Percentiles rank a stretch among this genome's conserved stretches.
phyloP scores from a whole-genome alignment of 2,113 vertebrate genomes.

The Cephalopterus ornatus region DNA sequence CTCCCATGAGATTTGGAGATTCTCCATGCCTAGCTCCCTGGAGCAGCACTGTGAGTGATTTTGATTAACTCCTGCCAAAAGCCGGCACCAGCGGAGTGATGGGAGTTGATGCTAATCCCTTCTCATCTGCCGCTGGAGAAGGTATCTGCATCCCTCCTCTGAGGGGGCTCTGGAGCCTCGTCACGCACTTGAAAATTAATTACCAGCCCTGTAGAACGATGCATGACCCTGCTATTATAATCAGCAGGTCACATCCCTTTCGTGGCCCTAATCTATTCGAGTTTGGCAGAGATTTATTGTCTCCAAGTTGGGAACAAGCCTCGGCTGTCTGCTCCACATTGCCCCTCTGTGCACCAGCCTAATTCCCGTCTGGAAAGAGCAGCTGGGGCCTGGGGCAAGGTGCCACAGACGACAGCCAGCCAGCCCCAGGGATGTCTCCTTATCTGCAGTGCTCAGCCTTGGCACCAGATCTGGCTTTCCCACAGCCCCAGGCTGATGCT shows the following conservation, averaged over 20 bases:
- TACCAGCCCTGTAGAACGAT: constrained; percentile 29
- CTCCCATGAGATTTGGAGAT: background rate
- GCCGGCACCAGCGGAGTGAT: accelerated
- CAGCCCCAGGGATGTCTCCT: background rate
- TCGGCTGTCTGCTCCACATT: background rate
- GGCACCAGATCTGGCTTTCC: background rate
- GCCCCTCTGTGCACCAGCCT: background rate
- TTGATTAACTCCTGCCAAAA: background rate
- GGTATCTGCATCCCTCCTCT: background rate
- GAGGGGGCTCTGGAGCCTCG: background rate
- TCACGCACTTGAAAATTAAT: constrained; percentile 57
- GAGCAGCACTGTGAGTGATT: background rate
- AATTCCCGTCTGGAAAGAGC: background rate
- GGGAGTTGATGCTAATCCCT: constrained; percentile 24
- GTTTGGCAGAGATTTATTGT: constrained; percentile 37
- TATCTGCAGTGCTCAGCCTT: background rate
- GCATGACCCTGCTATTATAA: constrained; percentile 35
- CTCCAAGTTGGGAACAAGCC: background rate
- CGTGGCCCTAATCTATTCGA: background rate
- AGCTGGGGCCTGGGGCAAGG: background rate
- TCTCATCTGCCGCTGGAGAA: background rate
- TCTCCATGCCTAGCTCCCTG: background rate
- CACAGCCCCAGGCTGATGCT: accelerated
- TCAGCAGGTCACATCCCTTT: constrained; percentile 42
- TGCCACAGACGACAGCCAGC: background rate